phyloP scores from a whole-genome alignment of 2,888 invertebrate genomes.

The Autographa pulchrina region DNA sequence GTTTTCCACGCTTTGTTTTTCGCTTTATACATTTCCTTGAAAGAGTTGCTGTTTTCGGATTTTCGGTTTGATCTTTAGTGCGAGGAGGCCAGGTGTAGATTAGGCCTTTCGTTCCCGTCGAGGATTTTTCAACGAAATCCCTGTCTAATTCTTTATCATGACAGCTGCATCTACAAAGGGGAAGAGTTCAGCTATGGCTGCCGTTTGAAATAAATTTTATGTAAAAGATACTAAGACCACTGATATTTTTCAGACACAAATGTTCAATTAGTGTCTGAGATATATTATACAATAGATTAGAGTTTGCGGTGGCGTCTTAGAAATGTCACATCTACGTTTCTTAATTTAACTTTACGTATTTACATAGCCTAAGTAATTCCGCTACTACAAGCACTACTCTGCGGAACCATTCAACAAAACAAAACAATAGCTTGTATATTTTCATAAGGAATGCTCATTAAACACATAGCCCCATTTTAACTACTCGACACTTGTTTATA shows the following conservation, averaged over 20 bases:
- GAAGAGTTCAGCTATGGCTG: neutral
- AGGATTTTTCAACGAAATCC: slow-evolving; percentile 2
- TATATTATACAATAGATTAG: neutral
- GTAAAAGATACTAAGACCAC: neutral
- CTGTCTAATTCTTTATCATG: neutral
- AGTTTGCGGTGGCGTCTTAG: neutral
- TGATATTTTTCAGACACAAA: neutral
- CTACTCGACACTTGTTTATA: slow-evolving; percentile 73
- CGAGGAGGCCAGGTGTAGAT: slow-evolving; percentile 1
- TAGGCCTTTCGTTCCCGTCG: neutral
- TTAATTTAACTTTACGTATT: neutral
- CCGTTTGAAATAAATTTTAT: neutral
- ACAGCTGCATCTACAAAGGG: slow-evolving; percentile 1
- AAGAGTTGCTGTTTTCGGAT: slow-evolving; percentile 1
- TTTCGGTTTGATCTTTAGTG: neutral
- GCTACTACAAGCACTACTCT: neutral
- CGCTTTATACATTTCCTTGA: slow-evolving; percentile 2
- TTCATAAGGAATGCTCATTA: slow-evolving; percentile 55
- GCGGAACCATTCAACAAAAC: slow-evolving; percentile 12
- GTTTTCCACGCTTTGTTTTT: slow-evolving; percentile 4
- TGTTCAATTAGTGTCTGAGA: neutral
- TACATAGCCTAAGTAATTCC: slow-evolving; percentile 20
- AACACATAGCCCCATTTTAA: slow-evolving; percentile 60
- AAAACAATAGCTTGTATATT: slow-evolving; percentile 29
- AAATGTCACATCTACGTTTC: neutral